Percentiles rank a stretch among this genome's conserved stretches.
Conservation (phyloP, 2,888 invertebrate genomes). For the Timema podura region DNA sequence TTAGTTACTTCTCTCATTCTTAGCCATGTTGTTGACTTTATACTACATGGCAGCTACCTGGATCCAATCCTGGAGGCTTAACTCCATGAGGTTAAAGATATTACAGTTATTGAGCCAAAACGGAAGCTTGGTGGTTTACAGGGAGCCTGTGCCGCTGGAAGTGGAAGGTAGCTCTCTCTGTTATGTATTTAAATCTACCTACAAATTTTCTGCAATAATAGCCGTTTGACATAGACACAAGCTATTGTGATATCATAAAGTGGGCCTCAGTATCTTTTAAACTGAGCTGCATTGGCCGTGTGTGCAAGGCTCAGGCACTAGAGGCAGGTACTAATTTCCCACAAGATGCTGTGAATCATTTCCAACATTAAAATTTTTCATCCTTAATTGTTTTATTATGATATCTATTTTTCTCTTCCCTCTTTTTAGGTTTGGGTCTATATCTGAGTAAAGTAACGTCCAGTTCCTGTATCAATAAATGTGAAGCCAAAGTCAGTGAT, state of each 20-base stretch:
- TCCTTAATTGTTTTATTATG: too few species aligned
- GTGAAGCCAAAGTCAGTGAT: constrained; percentile 54
- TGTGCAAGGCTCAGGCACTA: too few species aligned
- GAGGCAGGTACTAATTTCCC: too few species aligned
- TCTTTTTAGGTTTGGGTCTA: too few species aligned
- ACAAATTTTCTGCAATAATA: constrained; percentile 2
- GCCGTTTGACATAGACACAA: too few species aligned
- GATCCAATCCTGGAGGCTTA: constrained; percentile 74
- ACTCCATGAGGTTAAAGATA: constrained; percentile 64
- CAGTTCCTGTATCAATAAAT: constrained; percentile 38
- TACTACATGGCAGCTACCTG: constrained; percentile 81
- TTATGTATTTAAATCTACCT: constrained; percentile 11
- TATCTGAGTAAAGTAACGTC: constrained; percentile 35
- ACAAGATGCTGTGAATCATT: too few species aligned
- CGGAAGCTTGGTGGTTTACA: constrained; percentile 39
- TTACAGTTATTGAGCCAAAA: constrained; percentile 40
- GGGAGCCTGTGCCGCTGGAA: constrained; percentile 36
- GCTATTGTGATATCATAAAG: too few species aligned
- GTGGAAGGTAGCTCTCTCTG: constrained; percentile 38
- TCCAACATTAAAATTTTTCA: too few species aligned
- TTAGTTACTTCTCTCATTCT: too few species aligned
- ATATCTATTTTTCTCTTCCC: too few species aligned
- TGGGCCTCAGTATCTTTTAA: too few species aligned
- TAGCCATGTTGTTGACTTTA: constrained; percentile 68
- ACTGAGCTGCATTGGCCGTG: too few species aligned